A percentile compares a stretch with the other conserved stretches of the same genome.
These are phyloP conservation scores for Gymnarchus niloticus DNA, from an alignment of 2,113 vertebrate genomes.

Conservation along the genomic window DNA sequence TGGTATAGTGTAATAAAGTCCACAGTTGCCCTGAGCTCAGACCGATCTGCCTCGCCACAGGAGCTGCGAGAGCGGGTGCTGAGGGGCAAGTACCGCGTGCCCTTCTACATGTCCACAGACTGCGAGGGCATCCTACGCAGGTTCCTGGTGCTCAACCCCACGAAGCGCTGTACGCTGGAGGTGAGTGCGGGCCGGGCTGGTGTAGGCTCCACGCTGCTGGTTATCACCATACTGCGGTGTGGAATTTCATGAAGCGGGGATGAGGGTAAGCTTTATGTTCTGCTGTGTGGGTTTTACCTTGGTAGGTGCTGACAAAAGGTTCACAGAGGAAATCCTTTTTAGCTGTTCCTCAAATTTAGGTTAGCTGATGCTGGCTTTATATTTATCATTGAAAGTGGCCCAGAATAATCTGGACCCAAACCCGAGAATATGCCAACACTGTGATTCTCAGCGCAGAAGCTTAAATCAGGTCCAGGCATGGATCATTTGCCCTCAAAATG, in stretches of 20 bases:
- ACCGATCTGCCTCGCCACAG: slow-evolving; percentile 45
- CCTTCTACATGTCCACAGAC: slow-evolving; percentile 96
- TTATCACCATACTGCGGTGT: background rate
- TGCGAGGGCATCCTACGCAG: slow-evolving; percentile 86
- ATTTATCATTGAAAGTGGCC: background rate
- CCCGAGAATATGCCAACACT: background rate
- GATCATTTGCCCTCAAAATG: background rate
- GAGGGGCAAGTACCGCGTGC: slow-evolving; percentile 87
- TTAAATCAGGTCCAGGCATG: background rate
- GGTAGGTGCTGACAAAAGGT: background rate
- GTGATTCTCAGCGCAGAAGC: background rate
- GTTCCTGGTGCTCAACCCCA: slow-evolving; percentile 86
- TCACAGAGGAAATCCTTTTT: background rate
- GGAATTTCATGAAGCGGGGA: background rate
- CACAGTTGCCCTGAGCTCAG: too few species aligned
- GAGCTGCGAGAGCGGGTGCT: slow-evolving; percentile 87
- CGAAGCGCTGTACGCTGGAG: slow-evolving; percentile 88
- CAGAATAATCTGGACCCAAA: background rate
- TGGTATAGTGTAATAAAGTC: background rate
- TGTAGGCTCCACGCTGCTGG: background rate
- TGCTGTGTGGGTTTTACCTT: background rate
- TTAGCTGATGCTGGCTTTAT: background rate
- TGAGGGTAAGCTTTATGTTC: background rate
- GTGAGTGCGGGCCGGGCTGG: slow-evolving; percentile 49
- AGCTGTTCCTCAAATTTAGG: background rate